Percentiles rank a stretch among this genome's conserved stretches.
Conservation (phyloP, 2,888 invertebrate genomes). For the Leptinotarsa peninsularis region DNA sequence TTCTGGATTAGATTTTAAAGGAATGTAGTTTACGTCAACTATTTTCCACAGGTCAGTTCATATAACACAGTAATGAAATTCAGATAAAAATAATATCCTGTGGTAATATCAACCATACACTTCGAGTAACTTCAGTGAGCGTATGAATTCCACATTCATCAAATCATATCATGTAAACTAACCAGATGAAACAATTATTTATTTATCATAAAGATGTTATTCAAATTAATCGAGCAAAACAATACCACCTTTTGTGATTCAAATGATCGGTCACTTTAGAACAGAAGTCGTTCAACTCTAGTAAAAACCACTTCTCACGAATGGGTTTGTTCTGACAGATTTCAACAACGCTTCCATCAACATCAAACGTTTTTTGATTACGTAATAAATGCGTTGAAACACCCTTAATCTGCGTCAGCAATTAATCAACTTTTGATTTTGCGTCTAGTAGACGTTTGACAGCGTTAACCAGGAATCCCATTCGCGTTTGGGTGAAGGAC, state of each 20-base stretch:
- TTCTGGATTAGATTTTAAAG: too few relatives aligned
- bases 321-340: not conserved
- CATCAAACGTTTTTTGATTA: conserved; percentile 4
- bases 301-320: conserved; percentile 11
- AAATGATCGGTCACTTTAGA: conserved; percentile 12
- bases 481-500: not conserved
- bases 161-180: not conserved
- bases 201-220: not conserved
- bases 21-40: too few relatives aligned
- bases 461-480: not conserved
- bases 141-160: not conserved
- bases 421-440: not conserved
- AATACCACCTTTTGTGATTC: conserved; percentile 4
- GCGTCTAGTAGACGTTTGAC: not conserved
- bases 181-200: not conserved
- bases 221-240: conserved; percentile 6
- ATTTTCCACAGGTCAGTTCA: too few relatives aligned
- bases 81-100: too few relatives aligned
- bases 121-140: not conserved
- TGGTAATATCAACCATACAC: too few relatives aligned
- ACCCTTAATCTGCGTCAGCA: not conserved
- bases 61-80: too few relatives aligned
- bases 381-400: not conserved
- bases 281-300: conserved; percentile 8
- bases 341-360: conserved; percentile 9